These are phyloP conservation scores for Siniperca knerii DNA, from an alignment of 2,113 vertebrate species.

Conservation along the genomic window DNA sequence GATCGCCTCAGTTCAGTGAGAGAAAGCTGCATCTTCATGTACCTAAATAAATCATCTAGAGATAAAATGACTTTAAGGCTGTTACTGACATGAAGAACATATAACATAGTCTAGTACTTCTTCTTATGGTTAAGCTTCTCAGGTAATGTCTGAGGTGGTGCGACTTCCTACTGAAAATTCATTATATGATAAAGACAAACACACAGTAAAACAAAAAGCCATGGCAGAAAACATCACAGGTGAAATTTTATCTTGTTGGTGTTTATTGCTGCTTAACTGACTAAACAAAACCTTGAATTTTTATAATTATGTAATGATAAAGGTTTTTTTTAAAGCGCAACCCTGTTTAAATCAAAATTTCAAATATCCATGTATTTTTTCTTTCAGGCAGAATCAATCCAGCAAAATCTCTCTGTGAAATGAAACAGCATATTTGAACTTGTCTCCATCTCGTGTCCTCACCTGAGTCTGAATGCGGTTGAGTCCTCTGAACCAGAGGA, in stretches of 20 bases:
- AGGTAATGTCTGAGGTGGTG: neutral
- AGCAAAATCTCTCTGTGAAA: conserved; percentile 4
- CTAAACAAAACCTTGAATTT: neutral
- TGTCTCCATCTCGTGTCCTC: conserved; percentile 49
- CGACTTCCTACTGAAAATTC: conserved; percentile 11
- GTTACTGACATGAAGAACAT: conserved; percentile 35
- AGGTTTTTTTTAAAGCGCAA: neutral
- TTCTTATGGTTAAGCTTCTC: neutral
- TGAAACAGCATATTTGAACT: neutral
- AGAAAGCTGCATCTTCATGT: conserved; percentile 48
- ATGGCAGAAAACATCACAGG: conserved; percentile 14
- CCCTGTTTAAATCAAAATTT: neutral
- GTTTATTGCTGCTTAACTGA: neutral
- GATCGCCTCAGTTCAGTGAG: conserved; percentile 27
- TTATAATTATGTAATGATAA: neutral
- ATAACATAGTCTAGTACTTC: conserved; percentile 12
- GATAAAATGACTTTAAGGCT: conserved; percentile 54
- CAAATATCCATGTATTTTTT: neutral
- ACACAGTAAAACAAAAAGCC: conserved; percentile 2
- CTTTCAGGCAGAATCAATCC: neutral
- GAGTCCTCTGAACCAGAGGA: conserved; percentile 98
- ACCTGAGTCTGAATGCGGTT: conserved; percentile 99
- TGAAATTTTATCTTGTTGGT: neutral
- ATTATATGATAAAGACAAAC: conserved; percentile 33
- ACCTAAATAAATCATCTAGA: conserved; percentile 66